Base-by-base conservation (phyloP, 2,113 vertebrate genomes). In the Odocoileus virginianus region DNA sequence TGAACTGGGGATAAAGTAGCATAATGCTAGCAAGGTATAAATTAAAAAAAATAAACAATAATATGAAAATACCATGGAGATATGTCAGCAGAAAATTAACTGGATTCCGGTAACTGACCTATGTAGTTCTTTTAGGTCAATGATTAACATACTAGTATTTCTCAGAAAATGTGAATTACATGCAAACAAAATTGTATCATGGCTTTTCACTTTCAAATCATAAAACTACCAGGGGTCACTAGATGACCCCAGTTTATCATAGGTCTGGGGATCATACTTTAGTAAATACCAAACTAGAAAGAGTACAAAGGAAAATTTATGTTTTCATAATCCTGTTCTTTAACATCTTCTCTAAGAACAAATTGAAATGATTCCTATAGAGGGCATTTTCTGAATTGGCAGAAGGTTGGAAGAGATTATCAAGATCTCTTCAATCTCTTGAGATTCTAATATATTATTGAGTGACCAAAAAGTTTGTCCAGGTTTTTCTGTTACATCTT, bases 371-470 rank as follows among this genome's bases (percentile, higher is more conserved):
- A 27, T 89, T 82, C 27, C 33, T 84, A 43, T 21, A 57, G 57
- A 83, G 7, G 83, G 17, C 30, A 87, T 83, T 91, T 93, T 96
- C 82, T 93, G 82, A 97, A 87, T 50, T 93, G 60, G 54, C 64
- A 93, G 27, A 85, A 93, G 71, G 54, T 60, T 92, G 33, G 15
- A 82, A n/a, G 67, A 89, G 11, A 82, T 78, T 92, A 94, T 87
- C 58, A 94, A 78, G n/a, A 67, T 88, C 67, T 91, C 91, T 86
- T 50, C 19, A 12, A 78, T 86, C 27, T 92, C 57, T 67, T 71
- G 91, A 64, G 83, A 96, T 81, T 94, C 33, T 93, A 83, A 58
- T 93, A 96, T 67, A 54, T 58, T 94, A n/a, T 40, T 88, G 67
- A 74, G 67, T 23, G n/a, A 23, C 67, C 67, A 71, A 71, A 36